Conservation (phyloP, 2,113 vertebrate genomes). For the Eleginops maclovinus region DNA sequence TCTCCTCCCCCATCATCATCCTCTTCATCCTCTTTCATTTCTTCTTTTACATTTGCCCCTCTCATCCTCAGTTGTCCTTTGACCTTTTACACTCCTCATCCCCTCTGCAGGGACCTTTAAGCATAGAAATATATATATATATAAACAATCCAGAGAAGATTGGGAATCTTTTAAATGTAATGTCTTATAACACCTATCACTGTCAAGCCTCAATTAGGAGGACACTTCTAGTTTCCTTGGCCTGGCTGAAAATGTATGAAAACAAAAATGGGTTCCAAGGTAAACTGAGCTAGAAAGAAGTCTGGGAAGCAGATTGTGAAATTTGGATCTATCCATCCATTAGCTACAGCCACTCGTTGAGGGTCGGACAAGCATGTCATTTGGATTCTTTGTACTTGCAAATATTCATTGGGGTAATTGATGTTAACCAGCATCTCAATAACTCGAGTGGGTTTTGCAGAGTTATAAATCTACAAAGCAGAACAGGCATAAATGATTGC, state of each 20-base stretch:
- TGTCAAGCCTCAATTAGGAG: neutral
- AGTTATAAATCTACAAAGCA: constrained; percentile 9
- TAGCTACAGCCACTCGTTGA: neutral
- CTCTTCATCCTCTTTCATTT: constrained; percentile 41
- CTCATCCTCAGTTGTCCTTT: constrained; percentile 11
- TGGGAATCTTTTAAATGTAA: neutral
- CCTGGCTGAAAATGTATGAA: neutral
- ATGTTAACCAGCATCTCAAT: neutral
- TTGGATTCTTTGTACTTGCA: neutral
- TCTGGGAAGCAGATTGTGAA: neutral
- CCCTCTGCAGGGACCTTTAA: constrained; percentile 9
- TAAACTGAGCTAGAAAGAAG: neutral
- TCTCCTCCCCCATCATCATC: constrained; percentile 20
- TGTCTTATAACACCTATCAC: neutral
- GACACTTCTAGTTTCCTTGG: neutral
- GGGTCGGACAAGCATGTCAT: neutral
- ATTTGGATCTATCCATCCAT: constrained; percentile 8
- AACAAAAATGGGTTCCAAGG: neutral
- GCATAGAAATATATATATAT: neutral
- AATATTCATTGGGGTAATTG: neutral
- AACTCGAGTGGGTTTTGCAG: neutral
- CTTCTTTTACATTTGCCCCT: constrained; percentile 2
- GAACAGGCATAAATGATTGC: neutral
- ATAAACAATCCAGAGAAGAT: neutral
- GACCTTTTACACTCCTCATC: constrained; percentile 20